Evolutionary conservation across 2,888 invertebrate genomes (phyloP), one percentile per base, ranked within the genome.

Genomic region (Taenaris catops): DNA sequence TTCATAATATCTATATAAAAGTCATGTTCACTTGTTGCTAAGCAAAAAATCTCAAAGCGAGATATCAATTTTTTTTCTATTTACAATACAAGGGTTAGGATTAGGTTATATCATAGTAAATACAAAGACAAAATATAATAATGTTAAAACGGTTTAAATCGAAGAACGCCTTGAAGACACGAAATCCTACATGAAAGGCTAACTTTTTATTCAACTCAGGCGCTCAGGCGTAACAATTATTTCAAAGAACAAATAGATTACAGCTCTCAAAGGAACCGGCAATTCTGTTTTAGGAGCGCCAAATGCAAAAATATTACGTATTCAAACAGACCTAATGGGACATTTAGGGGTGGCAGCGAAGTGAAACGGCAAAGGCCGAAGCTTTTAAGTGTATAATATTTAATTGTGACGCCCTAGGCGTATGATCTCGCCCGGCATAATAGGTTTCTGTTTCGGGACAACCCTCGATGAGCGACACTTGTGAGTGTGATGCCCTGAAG

Each of bases 371-470:
- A 84, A 86, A 86, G 83, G 83, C 79, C 86, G 86, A 83, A 83
- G 87, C 87, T 86, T 86, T 86, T 86, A 86, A 86, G 83, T 86
- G 86, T 86, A 86, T 86, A 86, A 86, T 86, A 86, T 86, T 86
- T 86, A 87, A 87, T 87, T 87, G 87, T 87, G 73, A 84, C 81
- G 87, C 87, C 87, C 84, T 83, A 80, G 87, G 87, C 86, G 87
- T 70, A 87, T 87, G 87, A 87, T 87, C 87, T 84, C 86, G 74
- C 87, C 86, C 73, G 76, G 75, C 87, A 87, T 87, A 87, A 87
- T 87, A 87, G 87, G 86, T 87, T 87, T 87, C 87, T 84, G 80
- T 84, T 83, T 78, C 73, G 83, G 71, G 66, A 75, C 79, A 83
- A 79, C 86, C 83, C 86, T 79, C 81, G 54, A 63, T 59, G 67